Conservation (phyloP, 1,140 invertebrate species). For the Drosophila suzukii region DNA sequence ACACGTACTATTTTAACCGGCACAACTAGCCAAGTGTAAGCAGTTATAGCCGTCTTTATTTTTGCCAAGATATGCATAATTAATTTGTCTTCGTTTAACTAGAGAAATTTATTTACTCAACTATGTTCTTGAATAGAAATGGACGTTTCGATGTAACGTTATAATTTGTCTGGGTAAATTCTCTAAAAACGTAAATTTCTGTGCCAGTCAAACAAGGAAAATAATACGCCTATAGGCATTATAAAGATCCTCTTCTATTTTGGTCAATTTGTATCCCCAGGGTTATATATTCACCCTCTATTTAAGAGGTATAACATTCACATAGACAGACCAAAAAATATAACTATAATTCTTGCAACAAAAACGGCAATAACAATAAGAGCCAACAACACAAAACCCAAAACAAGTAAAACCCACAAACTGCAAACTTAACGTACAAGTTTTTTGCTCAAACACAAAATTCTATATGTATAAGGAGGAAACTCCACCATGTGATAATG, state of each 20-base stretch:
- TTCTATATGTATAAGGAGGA: constrained; percentile 7
- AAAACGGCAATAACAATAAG: constrained; percentile 19
- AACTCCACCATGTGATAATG: constrained; percentile 47
- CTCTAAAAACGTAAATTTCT: too few species aligned
- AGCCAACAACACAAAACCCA: constrained; percentile 2
- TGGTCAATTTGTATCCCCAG: neutral
- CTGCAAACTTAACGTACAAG: constrained; percentile 12
- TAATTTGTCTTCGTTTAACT: constrained; percentile 32
- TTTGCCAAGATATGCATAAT: constrained; percentile 58
- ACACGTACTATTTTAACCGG: constrained; percentile 48
- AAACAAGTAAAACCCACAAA: constrained; percentile 6
- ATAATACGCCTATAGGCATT: too few species aligned
- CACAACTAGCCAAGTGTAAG: constrained; percentile 39
- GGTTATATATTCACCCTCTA: neutral
- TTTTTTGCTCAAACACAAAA: constrained; percentile 7
- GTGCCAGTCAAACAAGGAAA: neutral
- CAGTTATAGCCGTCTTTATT: constrained; percentile 49
- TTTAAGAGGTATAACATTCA: neutral
- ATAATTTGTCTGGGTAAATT: too few species aligned
- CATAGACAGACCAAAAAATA: constrained; percentile 4
- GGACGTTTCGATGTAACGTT: neutral
- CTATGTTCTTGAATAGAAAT: neutral
- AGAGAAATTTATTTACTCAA: neutral
- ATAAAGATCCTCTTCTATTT: neutral
- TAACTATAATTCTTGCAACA: constrained; percentile 17